A percentile compares a stretch with the other conserved stretches of the same genome.
phyloP scores from a whole-genome alignment of 1,140 invertebrate species.

The Drosophila mauritiana region DNA sequence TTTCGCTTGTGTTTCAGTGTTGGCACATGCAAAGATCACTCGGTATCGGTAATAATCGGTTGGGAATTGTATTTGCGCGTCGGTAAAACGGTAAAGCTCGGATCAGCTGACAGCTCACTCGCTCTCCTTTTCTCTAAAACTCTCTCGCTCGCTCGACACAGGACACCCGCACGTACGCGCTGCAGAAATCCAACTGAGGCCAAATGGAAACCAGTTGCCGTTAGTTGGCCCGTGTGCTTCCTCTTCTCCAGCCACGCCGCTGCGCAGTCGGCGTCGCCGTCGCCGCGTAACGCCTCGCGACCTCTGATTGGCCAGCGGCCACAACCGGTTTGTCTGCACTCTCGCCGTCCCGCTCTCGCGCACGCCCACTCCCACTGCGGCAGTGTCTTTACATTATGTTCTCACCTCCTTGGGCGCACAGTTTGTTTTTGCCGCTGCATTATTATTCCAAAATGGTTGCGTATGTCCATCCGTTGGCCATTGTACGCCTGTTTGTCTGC shows the following conservation, averaged over 20 bases:
- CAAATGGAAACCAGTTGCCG: slow-evolving; percentile 44
- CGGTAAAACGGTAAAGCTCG: slow-evolving; percentile 26
- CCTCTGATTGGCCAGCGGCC: slow-evolving; percentile 29
- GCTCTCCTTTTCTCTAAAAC: slow-evolving; percentile 1
- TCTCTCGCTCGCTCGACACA: slow-evolving; percentile 30
- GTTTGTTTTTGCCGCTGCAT: slow-evolving; percentile 54
- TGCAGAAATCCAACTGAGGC: slow-evolving; percentile 76
- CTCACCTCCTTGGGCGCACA: slow-evolving; percentile 29
- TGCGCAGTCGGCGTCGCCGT: slow-evolving; percentile 40
- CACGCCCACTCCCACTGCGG: neutral
- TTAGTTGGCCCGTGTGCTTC: slow-evolving; percentile 18
- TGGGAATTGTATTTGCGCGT: slow-evolving; percentile 40
- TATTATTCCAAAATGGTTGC: slow-evolving; percentile 83
- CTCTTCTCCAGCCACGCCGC: slow-evolving; percentile 34
- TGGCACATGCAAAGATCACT: slow-evolving; percentile 50
- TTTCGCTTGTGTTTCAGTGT: slow-evolving; percentile 53
- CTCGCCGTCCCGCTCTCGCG: slow-evolving; percentile 24
- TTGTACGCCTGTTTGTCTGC: slow-evolving; percentile 80
- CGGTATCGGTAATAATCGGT: slow-evolving; percentile 11
- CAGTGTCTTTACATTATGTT: slow-evolving; percentile 45
- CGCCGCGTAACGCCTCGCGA: slow-evolving; percentile 10
- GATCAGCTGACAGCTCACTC: slow-evolving; percentile 33
- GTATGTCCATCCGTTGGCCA: slow-evolving; percentile 70
- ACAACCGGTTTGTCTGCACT: slow-evolving; percentile 43
- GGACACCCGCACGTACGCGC: slow-evolving; percentile 76